Evolutionary conservation across 2,797 vertebrate species (phyloP), one percentile per base, ranked within the genome.

Genomic region (Pygocentrus nattereri): DNA sequence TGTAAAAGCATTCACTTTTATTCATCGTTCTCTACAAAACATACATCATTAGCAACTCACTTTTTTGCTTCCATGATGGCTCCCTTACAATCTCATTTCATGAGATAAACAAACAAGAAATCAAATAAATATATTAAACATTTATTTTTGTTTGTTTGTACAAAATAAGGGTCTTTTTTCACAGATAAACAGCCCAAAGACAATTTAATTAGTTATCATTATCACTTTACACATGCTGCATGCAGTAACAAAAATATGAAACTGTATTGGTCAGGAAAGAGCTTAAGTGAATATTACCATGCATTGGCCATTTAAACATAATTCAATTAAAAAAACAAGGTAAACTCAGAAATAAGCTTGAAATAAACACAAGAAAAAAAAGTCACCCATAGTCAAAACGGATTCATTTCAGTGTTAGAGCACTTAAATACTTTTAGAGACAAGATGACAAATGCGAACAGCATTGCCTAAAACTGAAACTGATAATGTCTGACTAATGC

Each of bases 91-190:
- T 23, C 50, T n/a, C 67, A 88, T 90, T 91, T 61, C 12, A 68
- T 77, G 56, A 75, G 38, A 79, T 49, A 80, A 54, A 30, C 59
- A 76, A 79, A 84, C 21, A 83, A 77, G 81, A n/a, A 77, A 80
- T 52, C 11, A 10, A 64, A 79, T 86, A 79, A 89, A 85, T 80
- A 88, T 80, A 81, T 64, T 72, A 38, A 89, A 59, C 41, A 82
- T 68, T 83, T 61, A 85, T 80, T 80, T 79, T 38, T 38, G 19
- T 74, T 54, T 77, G 64, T 68, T 58, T 78, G 50, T 68, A 80
- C 76, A 84, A 83, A 85, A 84, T 52, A 77, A 5, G 0, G 61
- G 38, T 25, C 44, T 64, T 27, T 72, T 38, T 62, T n/a, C 30
- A 27, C 44, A 49, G 19, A 30, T 31, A 74, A 38, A 59, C 44